Evolutionary conservation across 2,888 invertebrate species (phyloP), one percentile per base, ranked within the genome.

Genomic region (Agrochola lychnidis): DNA sequence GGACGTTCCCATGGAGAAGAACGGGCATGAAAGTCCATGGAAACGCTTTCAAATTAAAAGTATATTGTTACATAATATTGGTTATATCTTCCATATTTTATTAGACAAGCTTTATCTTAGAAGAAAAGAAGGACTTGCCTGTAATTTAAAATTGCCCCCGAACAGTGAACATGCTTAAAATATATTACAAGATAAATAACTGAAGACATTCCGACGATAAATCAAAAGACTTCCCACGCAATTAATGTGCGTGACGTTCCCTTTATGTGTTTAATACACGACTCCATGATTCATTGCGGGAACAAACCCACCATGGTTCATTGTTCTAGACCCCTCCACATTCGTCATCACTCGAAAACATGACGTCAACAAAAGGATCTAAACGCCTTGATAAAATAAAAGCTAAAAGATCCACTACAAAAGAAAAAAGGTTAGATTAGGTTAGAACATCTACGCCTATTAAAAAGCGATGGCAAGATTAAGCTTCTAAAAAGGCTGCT

Each of bases 401-500:
- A 10, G 12, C 10, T n/a, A n/a, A n/a, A 4, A 56, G 0, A n/a
- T 14, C 56, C 12, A 56, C 5, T n/a, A n/a, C 12, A n/a, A n/a
- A n/a, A 56, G n/a, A 56, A n/a, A 57, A 25, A 53, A 62, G 30
- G 14, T 61, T 45, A n/a, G n/a, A 56, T 64, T 51, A 36, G 12
- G 16, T 59, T 51, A 64, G 16, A 19, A 36, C n/a, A 56, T 10
- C 56, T 45, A 59, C 30, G 42, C 51, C 42, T 42, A 25, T 25
- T 36, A 59, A 25, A 42, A 62, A 48, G 40, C 10, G 4, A 40
- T 62, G 45, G 56, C 36, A 79, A 62, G 40, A 79, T 56, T 16
- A 61, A 62, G 36, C 14, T 62, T 56, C 53, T 40, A 19, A 56
- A 82, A 79, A 57, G n/a, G 25, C n/a, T 51, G 25, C 22, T 76